Evolutionary conservation across 2,113 vertebrate genomes (phyloP).

Genomic region (Pheucticus melanocephalus): DNA sequence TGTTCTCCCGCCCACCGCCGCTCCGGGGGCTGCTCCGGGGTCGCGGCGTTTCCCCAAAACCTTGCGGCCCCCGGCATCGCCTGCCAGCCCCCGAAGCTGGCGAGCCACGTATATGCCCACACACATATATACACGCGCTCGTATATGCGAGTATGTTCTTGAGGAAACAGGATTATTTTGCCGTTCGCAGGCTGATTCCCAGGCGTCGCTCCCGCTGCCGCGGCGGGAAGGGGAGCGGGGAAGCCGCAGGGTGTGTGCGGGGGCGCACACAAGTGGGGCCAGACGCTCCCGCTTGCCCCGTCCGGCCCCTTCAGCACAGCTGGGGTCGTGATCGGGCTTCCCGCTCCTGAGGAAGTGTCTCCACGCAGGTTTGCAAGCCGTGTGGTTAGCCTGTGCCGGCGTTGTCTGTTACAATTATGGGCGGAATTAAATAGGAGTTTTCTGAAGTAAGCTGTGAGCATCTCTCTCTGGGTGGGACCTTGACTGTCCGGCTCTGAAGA

Average conservation of each 20-base stretch:
- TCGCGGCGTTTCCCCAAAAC: neutral
- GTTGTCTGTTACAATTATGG: neutral
- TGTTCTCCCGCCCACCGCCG: neutral
- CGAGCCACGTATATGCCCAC: rapidly evolving
- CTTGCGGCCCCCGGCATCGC: neutral
- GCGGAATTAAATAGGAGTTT: neutral
- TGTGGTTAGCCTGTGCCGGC: rapidly evolving
- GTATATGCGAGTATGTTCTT: rapidly evolving
- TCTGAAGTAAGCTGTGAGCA: neutral
- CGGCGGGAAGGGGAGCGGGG: neutral
- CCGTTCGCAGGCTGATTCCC: neutral
- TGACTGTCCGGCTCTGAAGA: neutral
- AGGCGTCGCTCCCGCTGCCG: neutral
- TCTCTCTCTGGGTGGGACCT: no score
- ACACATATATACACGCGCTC: rapidly evolving
- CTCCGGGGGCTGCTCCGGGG: neutral
- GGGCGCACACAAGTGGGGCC: neutral
- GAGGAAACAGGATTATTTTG: neutral
- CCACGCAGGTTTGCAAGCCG: rapidly evolving
- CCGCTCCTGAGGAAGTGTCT: rapidly evolving
- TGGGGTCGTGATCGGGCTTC: neutral
- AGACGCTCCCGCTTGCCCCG: no score
- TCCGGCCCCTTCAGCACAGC: neutral
- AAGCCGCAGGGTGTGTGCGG: neutral
- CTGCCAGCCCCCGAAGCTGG: neutral